Evolutionary conservation across 2,888 invertebrate species (phyloP), one percentile per base, ranked within the genome.

Genomic region (Pachliopta kotzebuea): DNA sequence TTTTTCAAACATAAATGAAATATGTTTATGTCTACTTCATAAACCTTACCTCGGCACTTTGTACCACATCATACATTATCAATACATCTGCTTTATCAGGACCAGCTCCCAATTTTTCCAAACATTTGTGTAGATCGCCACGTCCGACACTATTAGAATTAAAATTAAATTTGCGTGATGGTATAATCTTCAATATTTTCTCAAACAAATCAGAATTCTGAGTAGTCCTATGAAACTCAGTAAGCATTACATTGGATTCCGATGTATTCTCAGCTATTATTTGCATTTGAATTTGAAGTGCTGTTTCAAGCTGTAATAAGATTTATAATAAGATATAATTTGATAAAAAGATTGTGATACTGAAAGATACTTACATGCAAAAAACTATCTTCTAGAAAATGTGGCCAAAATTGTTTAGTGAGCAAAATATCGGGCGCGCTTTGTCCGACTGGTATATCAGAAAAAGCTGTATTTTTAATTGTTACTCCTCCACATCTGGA

Each of bases 261-360:
- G 45, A 31, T 14, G 68, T 62, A 62, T 83, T 84, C 60, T 84
- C 81, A 3, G 71, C 69, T 42, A 83, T 68, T 8, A 84, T 75
- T 79, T 84, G 83, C 4, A 84, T 61, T 21, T 74, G 76, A 56
- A 83, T 68, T 66, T 77, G 74, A 2, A 84, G 57, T n/a, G 76
- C 78, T 26, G 74, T 73, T 67, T 77, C 71, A 0, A 81, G 42
- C 83, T 85, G 69, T 62, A 79, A 77, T 8, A 37, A 37, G 0
- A 14, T 37, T 20, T 49, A n/a, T 49, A 49, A 20, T 20, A 20
- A 14, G 49, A 49, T 49, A 14, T 49, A n/a, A 20, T 2, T 0
- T 20, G 7, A 49, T n/a, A 49, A 1, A 49, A 20, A 49, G 20
- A 49, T n/a, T 20, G n/a, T 49, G 7, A 4, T 1, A 1, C 1